phyloP scores from a whole-genome alignment of 2,113 vertebrate genomes.

The Periophthalmodon schlosseri region DNA sequence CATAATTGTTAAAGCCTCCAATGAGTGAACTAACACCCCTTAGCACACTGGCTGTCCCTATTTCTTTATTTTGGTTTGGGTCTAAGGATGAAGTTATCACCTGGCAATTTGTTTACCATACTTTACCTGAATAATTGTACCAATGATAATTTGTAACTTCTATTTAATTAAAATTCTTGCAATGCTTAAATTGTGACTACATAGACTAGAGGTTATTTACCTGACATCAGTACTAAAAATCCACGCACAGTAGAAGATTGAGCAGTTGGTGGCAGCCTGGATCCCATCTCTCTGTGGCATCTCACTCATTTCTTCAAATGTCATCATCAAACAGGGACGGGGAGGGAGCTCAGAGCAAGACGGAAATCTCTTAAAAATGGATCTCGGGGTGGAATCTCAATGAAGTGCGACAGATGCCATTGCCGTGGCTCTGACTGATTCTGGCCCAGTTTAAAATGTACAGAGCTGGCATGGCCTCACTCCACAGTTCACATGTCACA shows the following conservation, averaged over 20 bases:
- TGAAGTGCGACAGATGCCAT: constrained; percentile 36
- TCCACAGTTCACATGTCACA: constrained; percentile 30
- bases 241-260: constrained; percentile 13
- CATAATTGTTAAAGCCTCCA: no score
- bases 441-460: constrained; percentile 20
- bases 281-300: constrained; percentile 28
- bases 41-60: no score
- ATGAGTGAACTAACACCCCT: no score
- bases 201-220: constrained; percentile 8
- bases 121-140: neutral
- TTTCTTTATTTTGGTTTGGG: no score
- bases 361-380: constrained; percentile 31
- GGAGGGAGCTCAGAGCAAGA: constrained; percentile 10
- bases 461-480: constrained; percentile 20
- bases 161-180: neutral
- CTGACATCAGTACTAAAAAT: neutral
- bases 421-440: constrained; percentile 35
- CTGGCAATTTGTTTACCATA: neutral
- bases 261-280: constrained; percentile 23
- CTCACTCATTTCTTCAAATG: constrained; percentile 50
- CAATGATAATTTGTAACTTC: neutral
- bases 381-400: constrained; percentile 31
- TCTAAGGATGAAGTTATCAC: no score
- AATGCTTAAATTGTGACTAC: neutral
- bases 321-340: constrained; percentile 33